phyloP scores from a whole-genome alignment of 2,888 invertebrate species.

The Gymnoscelis rufifasciata region DNA sequence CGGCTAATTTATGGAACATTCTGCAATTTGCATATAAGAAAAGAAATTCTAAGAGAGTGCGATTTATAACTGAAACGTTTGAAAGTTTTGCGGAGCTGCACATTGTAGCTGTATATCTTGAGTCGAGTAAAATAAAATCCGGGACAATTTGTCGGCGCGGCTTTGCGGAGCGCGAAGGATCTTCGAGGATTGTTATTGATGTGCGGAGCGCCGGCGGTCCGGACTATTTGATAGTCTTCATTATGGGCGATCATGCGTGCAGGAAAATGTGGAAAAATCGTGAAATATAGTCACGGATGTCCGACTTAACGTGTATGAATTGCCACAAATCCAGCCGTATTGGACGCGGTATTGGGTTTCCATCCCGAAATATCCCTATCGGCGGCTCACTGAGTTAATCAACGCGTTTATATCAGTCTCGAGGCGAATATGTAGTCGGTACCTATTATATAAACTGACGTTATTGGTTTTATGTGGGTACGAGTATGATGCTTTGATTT shows the following conservation, averaged over 20 bases:
- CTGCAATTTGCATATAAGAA: constrained; percentile 35
- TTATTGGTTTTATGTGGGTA: constrained; percentile 8
- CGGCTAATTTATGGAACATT: constrained; percentile 35
- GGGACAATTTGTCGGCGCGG: constrained; percentile 60
- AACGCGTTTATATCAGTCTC: constrained; percentile 25
- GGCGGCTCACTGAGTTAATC: constrained; percentile 36
- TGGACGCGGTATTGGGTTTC: constrained; percentile 43
- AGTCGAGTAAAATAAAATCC: constrained; percentile 56
- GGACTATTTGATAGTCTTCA: constrained; percentile 60
- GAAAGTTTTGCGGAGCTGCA: constrained; percentile 26
- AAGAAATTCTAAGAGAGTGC: constrained; percentile 30
- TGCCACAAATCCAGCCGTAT: constrained; percentile 46
- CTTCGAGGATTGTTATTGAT: constrained; percentile 68
- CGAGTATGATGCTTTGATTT: not conserved
- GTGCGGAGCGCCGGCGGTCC: constrained; percentile 40
- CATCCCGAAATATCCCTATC: constrained; percentile 38
- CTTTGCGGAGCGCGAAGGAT: constrained; percentile 55
- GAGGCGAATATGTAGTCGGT: constrained; percentile 7
- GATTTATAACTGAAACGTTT: constrained; percentile 41
- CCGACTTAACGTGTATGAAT: constrained; percentile 52
- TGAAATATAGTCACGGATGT: constrained; percentile 49
- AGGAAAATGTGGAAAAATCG: constrained; percentile 53
- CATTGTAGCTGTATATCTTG: constrained; percentile 38
- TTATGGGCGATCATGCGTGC: constrained; percentile 65
- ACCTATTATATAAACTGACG: constrained; percentile 8